Conservation (phyloP, 2,888 invertebrate species). For the Hydrotaea diabolus region DNA sequence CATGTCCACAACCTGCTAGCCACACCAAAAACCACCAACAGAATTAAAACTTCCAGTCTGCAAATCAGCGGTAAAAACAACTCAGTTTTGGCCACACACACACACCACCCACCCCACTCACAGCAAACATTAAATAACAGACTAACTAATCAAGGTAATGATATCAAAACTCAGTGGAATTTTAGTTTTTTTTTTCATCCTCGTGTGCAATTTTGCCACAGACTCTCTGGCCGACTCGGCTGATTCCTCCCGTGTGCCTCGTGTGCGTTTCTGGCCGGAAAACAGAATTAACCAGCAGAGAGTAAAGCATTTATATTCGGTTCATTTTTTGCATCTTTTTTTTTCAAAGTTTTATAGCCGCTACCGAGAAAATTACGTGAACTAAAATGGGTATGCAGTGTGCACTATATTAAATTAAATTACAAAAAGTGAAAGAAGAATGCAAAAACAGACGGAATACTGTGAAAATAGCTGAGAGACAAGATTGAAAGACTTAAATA, state of each 20-base stretch:
- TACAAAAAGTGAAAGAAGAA: conserved; percentile 26
- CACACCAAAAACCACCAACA: conserved; percentile 47
- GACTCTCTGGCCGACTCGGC: neutral
- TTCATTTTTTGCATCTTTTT: neutral
- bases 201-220: neutral
- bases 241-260: neutral
- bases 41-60: conserved; percentile 59
- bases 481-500: neutral
- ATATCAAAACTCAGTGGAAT: conserved; percentile 59
- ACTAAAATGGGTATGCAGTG: conserved; percentile 34
- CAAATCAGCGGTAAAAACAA: neutral
- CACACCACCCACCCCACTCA: too few relatives aligned
- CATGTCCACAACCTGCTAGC: neutral
- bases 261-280: neutral
- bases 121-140: conserved; percentile 63
- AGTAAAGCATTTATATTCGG: conserved; percentile 50
- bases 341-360: conserved; percentile 15
- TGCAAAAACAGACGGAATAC: neutral
- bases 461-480: neutral
- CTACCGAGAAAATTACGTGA: conserved; percentile 57
- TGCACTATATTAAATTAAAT: conserved; percentile 67
- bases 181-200: conserved; percentile 6
- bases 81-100: conserved; percentile 6
- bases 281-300: conserved; percentile 47
- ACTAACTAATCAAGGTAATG: conserved; percentile 66